These are phyloP conservation scores for Hypanus sabinus DNA, from an alignment of 2,113 vertebrate genomes.

Conservation along the genomic window DNA sequence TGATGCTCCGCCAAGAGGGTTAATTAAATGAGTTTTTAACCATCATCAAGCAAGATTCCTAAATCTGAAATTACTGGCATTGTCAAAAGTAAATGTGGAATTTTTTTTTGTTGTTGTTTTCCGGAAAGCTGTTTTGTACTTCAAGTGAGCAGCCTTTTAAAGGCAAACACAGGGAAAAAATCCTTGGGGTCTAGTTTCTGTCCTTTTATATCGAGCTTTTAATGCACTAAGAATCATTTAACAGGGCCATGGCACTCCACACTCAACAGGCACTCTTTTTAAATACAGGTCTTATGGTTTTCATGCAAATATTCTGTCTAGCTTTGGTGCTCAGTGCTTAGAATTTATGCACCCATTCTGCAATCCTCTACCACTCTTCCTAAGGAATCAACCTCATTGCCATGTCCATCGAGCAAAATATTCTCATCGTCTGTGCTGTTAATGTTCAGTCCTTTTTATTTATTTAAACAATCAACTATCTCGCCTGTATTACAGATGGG, in stretches of 20 bases:
- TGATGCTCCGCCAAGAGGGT: slow-evolving; percentile 80
- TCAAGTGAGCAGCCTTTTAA: slow-evolving; percentile 49
- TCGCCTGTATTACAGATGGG: slow-evolving; percentile 18
- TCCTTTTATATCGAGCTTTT: slow-evolving; percentile 16
- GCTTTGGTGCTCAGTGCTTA: neutral
- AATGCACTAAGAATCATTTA: slow-evolving; percentile 38
- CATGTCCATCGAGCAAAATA: neutral
- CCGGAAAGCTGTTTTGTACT: slow-evolving; percentile 54
- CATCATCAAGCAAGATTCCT: slow-evolving; percentile 63
- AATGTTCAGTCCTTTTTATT: slow-evolving; percentile 34
- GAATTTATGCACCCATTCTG: slow-evolving; percentile 13
- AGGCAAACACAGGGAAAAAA: slow-evolving; percentile 38
- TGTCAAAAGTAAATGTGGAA: slow-evolving; percentile 64
- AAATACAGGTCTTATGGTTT: slow-evolving; percentile 36
- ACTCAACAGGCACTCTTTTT: slow-evolving; percentile 35
- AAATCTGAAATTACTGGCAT: slow-evolving; percentile 61
- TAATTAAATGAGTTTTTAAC: slow-evolving; percentile 85
- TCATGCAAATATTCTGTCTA: slow-evolving; percentile 36
- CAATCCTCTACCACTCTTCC: neutral
- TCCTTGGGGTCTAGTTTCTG: slow-evolving; percentile 14
- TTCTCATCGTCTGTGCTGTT: slow-evolving; percentile 23
- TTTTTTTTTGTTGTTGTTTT: slow-evolving; percentile 60
- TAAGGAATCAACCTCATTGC: slow-evolving; percentile 20
- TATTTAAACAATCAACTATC: slow-evolving; percentile 29
- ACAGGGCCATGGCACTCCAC: slow-evolving; percentile 5